A percentile compares a stretch with the other conserved stretches of the same genome.
Evolutionary conservation across 2,888 invertebrate genomes (phyloP).

Genomic region (Salticus scenicus): DNA sequence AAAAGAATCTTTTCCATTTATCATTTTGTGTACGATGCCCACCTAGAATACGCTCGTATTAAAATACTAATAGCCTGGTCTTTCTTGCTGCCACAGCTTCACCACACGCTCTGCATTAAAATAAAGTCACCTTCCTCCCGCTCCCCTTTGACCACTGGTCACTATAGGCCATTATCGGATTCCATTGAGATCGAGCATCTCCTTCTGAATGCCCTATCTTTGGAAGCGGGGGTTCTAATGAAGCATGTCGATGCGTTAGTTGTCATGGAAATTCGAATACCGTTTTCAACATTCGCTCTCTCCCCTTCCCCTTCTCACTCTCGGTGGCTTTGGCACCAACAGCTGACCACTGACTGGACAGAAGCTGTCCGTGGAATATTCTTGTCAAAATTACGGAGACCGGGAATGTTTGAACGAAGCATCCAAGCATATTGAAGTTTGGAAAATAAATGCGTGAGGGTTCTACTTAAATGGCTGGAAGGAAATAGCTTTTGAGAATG

Average conservation of each 20-base stretch:
- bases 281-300: slow-evolving; percentile 23
- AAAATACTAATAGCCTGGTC: not conserved
- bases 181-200: slow-evolving; percentile 35
- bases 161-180: slow-evolving; percentile 54
- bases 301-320: not conserved
- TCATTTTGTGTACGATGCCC: too few relatives aligned
- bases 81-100: not conserved
- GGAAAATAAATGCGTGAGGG: too few relatives aligned
- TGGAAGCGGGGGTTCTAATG: slow-evolving; percentile 35
- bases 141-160: slow-evolving; percentile 48
- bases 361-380: not conserved
- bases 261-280: slow-evolving; percentile 58
- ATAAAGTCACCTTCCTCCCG: not conserved
- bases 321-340: not conserved
- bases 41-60: not conserved
- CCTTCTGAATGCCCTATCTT: slow-evolving; percentile 27
- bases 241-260: slow-evolving; percentile 56
- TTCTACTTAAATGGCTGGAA: too few relatives aligned
- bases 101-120: slow-evolving; percentile 5
- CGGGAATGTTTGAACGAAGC: too few relatives aligned
- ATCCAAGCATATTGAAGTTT: too few relatives aligned
- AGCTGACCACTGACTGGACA: slow-evolving; percentile 9
- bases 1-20: too few relatives aligned
- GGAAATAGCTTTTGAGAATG: too few relatives aligned
- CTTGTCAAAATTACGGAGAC: slow-evolving; percentile 8